phyloP scores from a whole-genome alignment of 30 jellyfish, hydroid and myxozoan genomes.

The Hydra vulgaris region DNA sequence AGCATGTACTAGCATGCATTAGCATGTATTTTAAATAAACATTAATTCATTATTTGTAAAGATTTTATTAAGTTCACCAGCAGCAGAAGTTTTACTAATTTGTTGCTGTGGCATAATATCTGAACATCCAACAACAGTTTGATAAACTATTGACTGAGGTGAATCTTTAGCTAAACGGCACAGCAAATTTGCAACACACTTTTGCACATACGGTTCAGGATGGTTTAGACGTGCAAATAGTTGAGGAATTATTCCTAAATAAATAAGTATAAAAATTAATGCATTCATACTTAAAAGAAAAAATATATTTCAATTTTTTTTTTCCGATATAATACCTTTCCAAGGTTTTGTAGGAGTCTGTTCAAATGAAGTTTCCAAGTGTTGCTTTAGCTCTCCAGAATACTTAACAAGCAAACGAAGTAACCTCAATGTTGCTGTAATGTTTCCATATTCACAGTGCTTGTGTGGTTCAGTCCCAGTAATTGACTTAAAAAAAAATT shows the following conservation, averaged over 20 bases:
- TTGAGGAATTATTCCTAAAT: slow-evolving; percentile 94
- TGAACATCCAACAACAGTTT: slow-evolving; percentile 96
- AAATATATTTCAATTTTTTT: no score
- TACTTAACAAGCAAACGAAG: slow-evolving; percentile 83
- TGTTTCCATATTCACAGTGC: slow-evolving; percentile 74
- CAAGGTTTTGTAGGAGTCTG: slow-evolving; percentile 98
- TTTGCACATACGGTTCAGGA: slow-evolving; percentile 90
- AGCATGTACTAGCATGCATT: no score
- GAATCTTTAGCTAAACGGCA: slow-evolving; percentile 91
- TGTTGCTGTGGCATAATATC: slow-evolving; percentile 86
- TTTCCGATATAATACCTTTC: slow-evolving; percentile 60
- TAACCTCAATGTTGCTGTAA: slow-evolving; percentile 88
- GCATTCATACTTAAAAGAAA: background rate
- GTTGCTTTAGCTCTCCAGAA: slow-evolving; percentile 82
- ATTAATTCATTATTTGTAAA: no score
- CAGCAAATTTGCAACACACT: slow-evolving; percentile 71
- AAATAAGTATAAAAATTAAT: background rate
- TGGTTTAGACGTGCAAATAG: slow-evolving; percentile 90
- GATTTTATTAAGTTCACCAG: slow-evolving; percentile 34
- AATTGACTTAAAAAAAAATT: slow-evolving; percentile 5
- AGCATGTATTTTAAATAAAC: no score
- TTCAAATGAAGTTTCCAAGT: slow-evolving; percentile 54
- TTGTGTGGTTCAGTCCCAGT: slow-evolving; percentile 4
- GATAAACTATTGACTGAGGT: slow-evolving; percentile 90
- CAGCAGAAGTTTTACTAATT: slow-evolving; percentile 78